Evolutionary conservation across 2,113 vertebrate genomes (phyloP).

Genomic region (pig (Sus scrofa)): T2T-Sscrofa CM000819.6:77626501-77627000

Average conservation of each 20-base stretch:
- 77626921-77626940: background rate
- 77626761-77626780: background rate
- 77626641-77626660: background rate
- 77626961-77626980: background rate
- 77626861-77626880: background rate
- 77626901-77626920: background rate
- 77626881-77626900: background rate
- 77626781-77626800: background rate
- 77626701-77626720: background rate
- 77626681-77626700: background rate
- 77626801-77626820: background rate
- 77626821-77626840: background rate
- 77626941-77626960: background rate
- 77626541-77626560: background rate
- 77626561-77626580: background rate
- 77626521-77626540: background rate
- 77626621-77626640: background rate
- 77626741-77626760: background rate
- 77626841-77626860: background rate
- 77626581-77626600: background rate
- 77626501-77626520: background rate
- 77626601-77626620: background rate
- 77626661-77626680: background rate
- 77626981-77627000: background rate
- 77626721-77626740: background rate